phyloP scores from a whole-genome alignment of 2,888 invertebrate genomes.

The Erebia aethiops region DNA sequence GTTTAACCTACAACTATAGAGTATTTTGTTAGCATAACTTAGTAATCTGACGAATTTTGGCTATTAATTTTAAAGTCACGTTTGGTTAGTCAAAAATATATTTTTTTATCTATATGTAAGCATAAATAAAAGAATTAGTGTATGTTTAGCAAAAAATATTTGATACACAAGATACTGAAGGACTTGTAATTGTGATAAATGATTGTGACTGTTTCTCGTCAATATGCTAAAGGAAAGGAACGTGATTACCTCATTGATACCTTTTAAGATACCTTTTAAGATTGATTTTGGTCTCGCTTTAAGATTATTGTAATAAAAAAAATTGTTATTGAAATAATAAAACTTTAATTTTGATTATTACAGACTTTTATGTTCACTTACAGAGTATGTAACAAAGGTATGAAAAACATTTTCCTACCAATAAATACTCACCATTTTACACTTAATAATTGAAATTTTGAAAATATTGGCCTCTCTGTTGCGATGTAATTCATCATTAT shows the following conservation, averaged over 20 bases:
- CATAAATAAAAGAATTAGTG: slow-evolving; percentile 6
- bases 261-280: slow-evolving; percentile 12
- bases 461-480: slow-evolving; percentile 9
- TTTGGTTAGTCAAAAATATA: slow-evolving; percentile 11
- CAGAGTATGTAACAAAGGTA: slow-evolving; percentile 12
- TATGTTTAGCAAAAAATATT: background rate
- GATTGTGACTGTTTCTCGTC: slow-evolving; percentile 10
- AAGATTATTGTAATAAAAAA: slow-evolving; percentile 9
- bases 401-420: slow-evolving; percentile 11
- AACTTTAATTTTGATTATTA: slow-evolving; percentile 13
- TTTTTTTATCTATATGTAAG: slow-evolving; percentile 8
- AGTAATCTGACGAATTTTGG: slow-evolving; percentile 12
- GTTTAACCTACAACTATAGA: slow-evolving; percentile 10
- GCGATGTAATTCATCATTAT: slow-evolving; percentile 15
- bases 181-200: slow-evolving; percentile 12
- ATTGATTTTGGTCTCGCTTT: slow-evolving; percentile 12
- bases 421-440: slow-evolving; percentile 11
- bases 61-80: slow-evolving; percentile 12
- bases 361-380: slow-evolving; percentile 12
- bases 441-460: slow-evolving; percentile 13
- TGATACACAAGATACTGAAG: slow-evolving; percentile 11
- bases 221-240: slow-evolving; percentile 9
- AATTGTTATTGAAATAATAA: slow-evolving; percentile 10
- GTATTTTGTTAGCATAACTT: slow-evolving; percentile 10
- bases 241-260: slow-evolving; percentile 11